Conservation (phyloP, 2,888 invertebrate species). For the Mamestra brassicae region DNA sequence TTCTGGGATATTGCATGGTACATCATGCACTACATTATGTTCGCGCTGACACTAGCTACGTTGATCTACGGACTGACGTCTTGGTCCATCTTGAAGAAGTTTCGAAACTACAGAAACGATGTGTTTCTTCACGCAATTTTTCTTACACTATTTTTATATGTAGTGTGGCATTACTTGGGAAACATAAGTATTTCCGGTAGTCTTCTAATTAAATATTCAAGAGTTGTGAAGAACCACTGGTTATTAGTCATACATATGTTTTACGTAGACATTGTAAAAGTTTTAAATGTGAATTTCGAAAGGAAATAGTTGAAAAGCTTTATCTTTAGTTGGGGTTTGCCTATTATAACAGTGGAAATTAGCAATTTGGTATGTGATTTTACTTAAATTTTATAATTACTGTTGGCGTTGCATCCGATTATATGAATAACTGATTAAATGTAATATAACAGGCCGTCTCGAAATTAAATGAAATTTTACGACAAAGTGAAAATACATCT, state of each 20-base stretch:
- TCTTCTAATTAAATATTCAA: no score
- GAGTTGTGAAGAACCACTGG: not conserved
- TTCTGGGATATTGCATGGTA: no score
- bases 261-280: conserved; percentile 15
- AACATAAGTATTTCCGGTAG: no score
- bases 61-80: conserved; percentile 21
- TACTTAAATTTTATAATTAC: no score
- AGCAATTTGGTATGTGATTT: no score
- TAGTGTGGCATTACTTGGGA: no score
- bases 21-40: rapidly evolving
- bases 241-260: conserved; percentile 9
- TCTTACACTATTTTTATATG: not conserved
- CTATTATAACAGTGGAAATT: conserved; percentile 16
- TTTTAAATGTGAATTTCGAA: not conserved
- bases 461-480: no score
- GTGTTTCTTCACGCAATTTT: conserved; percentile 15
- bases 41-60: not conserved
- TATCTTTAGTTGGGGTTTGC: conserved; percentile 9
- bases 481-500: no score
- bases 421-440: no score
- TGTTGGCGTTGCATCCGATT: no score
- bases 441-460: no score
- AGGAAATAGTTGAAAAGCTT: not conserved
- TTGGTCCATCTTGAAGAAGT: conserved; percentile 14
- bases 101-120: conserved; percentile 13